Conservation (phyloP, 1,140 invertebrate genomes). For the Wiebesia pumilae region DNA sequence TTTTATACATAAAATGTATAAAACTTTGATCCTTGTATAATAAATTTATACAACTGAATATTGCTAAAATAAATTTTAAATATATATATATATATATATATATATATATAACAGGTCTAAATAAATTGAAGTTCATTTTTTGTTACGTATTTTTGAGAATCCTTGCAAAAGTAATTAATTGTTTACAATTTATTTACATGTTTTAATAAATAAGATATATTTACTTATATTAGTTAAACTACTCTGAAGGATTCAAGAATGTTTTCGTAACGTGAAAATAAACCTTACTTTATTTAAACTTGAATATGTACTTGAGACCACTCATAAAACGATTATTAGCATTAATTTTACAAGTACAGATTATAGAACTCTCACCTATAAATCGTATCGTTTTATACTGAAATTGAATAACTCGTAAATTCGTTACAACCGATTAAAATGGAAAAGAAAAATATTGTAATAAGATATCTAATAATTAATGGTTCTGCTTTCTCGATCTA, state of each 20-base stretch:
- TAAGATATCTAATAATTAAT: conserved; percentile 18
- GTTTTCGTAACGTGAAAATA: background rate
- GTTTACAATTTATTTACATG: conserved; percentile 46
- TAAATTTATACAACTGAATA: background rate
- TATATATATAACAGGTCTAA: background rate
- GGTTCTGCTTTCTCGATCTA: background rate
- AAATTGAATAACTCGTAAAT: conserved; percentile 23
- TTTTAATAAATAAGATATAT: conserved; percentile 36
- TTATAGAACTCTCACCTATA: background rate
- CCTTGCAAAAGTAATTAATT: conserved; percentile 30
- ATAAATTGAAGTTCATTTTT: conserved; percentile 13
- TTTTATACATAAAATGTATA: conserved; percentile 4
- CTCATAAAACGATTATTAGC: conserved; percentile 7
- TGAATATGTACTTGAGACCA: background rate
- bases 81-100: background rate
- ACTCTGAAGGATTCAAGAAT: background rate
- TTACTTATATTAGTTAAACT: conserved; percentile 15
- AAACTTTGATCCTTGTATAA: background rate
- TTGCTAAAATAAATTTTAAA: background rate
- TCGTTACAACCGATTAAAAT: background rate
- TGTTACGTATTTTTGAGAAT: conserved; percentile 6
- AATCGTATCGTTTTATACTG: conserved; percentile 35
- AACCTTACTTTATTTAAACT: conserved; percentile 6
- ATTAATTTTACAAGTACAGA: conserved; percentile 34
- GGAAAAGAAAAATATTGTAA: background rate